Base-by-base conservation (phyloP, 2,113 vertebrate species). In the Nesoenas mayeri region DNA sequence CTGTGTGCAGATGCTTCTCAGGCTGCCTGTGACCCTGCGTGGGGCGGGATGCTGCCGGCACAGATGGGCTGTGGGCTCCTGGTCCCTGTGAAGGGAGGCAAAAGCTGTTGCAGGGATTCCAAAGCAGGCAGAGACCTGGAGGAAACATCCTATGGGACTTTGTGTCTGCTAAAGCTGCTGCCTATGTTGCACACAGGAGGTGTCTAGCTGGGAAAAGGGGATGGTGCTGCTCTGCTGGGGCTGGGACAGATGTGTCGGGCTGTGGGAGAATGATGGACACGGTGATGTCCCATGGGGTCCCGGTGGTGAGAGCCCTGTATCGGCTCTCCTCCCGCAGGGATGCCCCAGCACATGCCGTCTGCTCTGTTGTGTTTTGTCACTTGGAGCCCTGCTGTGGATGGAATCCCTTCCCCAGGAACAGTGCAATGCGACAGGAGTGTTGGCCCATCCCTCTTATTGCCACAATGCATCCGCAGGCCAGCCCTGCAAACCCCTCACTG, bases 341-440 rank as follows among this genome's bases (percentile, higher is more conserved):
- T 71, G 36, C 20, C 56, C 50, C 21, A 66, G n/a, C 22, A 66
- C 8, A 6, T 21, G 36, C 44, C 22, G 20, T 19, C 36, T 64
- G 54, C 50, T 70, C 29, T 12, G 1, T 28, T 1, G 1, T 42
- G 25, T 65, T 75, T 53, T 21, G 12, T 42, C n/a, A 48, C 57
- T 5, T 38, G 47, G 64, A 77, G 17, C 38, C 57, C 29, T 38
- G 25, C 36, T 28, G 31, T 16, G 34, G 31, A 25, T 11, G 66
- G 48, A 73, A 29, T 42, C 26, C 66, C 20, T 67, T 79, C 40
- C 58, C 18, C 21, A 50, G 66, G n/a, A 17, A 16, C 0, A 8
- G 29, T 31, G 48, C 1, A 0, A 21, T 12, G 54, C 51, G 15
- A 4, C 13, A 17, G 0, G 0, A 64, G 14, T 8, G 3, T 50